Conservation (phyloP, 2,797 vertebrate genomes). For the Smutsia gigantea region DNA sequence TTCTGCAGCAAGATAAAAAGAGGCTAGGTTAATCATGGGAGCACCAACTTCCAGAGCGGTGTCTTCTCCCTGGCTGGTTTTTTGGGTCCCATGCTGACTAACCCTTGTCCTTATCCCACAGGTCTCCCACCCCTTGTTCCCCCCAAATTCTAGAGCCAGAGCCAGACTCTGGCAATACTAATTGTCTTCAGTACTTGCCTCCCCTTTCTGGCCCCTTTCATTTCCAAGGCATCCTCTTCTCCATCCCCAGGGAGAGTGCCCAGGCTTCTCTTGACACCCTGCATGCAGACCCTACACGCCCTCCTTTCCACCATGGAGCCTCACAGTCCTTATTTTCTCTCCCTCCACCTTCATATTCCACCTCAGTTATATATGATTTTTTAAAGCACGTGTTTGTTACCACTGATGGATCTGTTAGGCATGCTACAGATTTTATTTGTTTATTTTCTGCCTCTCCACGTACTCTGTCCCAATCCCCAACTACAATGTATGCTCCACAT, state of each 20-base stretch:
- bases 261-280: neutral
- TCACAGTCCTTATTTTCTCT: neutral
- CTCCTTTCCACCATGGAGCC: neutral
- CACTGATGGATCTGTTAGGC: neutral
- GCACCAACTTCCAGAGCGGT: no score
- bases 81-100: neutral
- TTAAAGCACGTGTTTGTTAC: neutral
- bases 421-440: neutral
- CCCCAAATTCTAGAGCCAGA: neutral
- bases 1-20: neutral
- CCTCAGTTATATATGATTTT: neutral
- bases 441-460: neutral
- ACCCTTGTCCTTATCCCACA: neutral
- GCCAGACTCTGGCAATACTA: neutral
- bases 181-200: neutral
- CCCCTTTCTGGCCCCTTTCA: neutral
- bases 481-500: neutral
- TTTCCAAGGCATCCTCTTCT: neutral
- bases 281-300: fast-evolving
- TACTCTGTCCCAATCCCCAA: neutral
- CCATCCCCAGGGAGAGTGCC: no score
- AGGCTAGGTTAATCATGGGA: neutral
- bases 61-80: neutral
- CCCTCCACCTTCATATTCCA: neutral
- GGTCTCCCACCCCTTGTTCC: neutral